phyloP scores from a whole-genome alignment of 2,888 invertebrate species.

The Callyntrura sp. region DNA sequence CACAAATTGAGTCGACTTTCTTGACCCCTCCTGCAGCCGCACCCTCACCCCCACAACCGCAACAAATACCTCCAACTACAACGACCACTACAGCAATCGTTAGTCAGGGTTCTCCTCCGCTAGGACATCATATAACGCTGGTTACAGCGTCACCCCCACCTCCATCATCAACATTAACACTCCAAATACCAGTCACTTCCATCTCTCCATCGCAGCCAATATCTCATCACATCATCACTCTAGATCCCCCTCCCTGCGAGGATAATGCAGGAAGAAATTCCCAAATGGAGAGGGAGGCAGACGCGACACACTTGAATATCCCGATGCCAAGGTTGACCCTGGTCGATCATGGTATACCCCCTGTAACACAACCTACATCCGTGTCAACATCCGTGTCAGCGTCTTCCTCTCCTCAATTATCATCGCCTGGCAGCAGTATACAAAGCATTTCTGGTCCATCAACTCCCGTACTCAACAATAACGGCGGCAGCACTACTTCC shows the following conservation, averaged over 20 bases:
- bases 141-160: constrained; percentile 58
- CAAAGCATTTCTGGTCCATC: constrained; percentile 29
- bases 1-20: constrained; percentile 79
- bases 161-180: neutral
- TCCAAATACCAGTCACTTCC: neutral
- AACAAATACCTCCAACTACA: neutral
- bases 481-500: neutral
- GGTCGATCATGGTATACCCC: constrained; percentile 41
- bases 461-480: neutral
- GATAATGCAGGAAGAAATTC: neutral
- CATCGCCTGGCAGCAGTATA: constrained; percentile 3
- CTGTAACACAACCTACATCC: neutral
- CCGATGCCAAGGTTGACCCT: constrained; percentile 50
- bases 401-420: neutral
- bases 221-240: constrained; percentile 13
- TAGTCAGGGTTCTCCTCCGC: neutral
- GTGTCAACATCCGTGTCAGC: neutral
- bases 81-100: neutral
- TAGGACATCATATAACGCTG: constrained; percentile 45
- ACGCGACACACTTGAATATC: neutral
- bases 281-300: neutral
- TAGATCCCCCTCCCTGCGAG: neutral
- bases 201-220: neutral
- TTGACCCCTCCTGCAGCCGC: neutral
- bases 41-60: neutral